Evolutionary conservation across 2,113 vertebrate genomes (phyloP).

Genomic region (Misgurnus anguillicaudatus): DNA sequence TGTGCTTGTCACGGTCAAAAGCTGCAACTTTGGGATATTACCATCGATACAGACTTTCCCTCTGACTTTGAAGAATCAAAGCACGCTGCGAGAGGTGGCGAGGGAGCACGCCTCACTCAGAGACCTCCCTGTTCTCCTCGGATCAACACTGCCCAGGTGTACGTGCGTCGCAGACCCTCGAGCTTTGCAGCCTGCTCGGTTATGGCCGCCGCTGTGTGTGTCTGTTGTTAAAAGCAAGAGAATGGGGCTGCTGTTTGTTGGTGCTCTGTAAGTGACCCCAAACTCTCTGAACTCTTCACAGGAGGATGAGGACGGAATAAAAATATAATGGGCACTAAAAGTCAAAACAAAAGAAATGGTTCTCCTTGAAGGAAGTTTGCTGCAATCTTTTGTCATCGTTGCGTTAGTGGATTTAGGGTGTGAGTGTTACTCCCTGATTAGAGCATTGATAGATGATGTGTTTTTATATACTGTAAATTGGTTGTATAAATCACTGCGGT

Average conservation of each 20-base stretch:
- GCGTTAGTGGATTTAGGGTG: not conserved
- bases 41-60: conserved; percentile 58
- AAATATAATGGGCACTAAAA: conserved; percentile 25
- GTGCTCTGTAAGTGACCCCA: conserved; percentile 6
- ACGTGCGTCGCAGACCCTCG: conserved; percentile 22
- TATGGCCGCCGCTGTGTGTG: conserved; percentile 6
- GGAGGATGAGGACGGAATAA: conserved; percentile 23
- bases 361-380: conserved; percentile 16
- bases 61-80: conserved; percentile 69
- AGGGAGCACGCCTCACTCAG: not conserved
- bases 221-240: conserved; percentile 35
- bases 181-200: conserved; percentile 25
- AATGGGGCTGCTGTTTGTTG: conserved; percentile 27
- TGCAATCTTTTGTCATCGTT: not conserved
- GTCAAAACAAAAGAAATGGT: conserved; percentile 14
- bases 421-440: conserved; percentile 38
- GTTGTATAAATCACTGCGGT: conserved; percentile 75
- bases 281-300: not conserved
- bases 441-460: conserved; percentile 68
- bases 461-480: conserved; percentile 73
- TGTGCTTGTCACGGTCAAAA: conserved; percentile 44
- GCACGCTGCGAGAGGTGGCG: conserved; percentile 12
- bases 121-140: conserved; percentile 22
- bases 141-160: conserved; percentile 17
- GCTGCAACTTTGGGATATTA: conserved; percentile 49